Evolutionary conservation across 2,113 vertebrate species (phyloP).

Genomic region (Pandion haliaetus): DNA sequence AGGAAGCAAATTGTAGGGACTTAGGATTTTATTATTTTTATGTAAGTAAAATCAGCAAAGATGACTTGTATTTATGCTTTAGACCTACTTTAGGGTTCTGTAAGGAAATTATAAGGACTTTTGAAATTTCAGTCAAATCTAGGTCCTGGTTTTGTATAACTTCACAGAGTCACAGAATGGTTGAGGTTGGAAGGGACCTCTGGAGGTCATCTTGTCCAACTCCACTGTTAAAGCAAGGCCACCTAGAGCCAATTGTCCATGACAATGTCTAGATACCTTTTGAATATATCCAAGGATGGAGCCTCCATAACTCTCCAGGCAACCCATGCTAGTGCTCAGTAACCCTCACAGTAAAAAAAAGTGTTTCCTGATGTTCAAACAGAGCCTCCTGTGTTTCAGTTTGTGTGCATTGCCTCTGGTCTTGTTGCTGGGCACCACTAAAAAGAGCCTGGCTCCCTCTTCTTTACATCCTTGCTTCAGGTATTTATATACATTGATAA

Average conservation of each 20-base stretch:
- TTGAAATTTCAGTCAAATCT: not conserved
- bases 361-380: not conserved
- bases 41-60: not conserved
- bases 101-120: not conserved
- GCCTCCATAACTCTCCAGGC: not conserved
- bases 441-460: not conserved
- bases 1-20: not conserved
- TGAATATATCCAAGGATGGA: not conserved
- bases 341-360: not conserved
- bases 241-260: not conserved
- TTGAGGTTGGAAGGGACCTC: not conserved
- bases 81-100: not conserved
- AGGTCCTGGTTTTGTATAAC: not conserved
- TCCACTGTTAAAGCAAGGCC: not conserved
- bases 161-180: not conserved
- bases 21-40: not conserved
- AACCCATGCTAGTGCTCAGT: not conserved
- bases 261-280: not conserved
- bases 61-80: not conserved
- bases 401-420: not conserved
- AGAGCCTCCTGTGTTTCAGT: not conserved
- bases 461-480: not conserved
- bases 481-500: not conserved
- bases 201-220: not conserved
- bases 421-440: not conserved